These are phyloP conservation scores for Bombus pascuorum DNA, from an alignment of 1,140 invertebrate species.

Conservation along the genomic window DNA sequence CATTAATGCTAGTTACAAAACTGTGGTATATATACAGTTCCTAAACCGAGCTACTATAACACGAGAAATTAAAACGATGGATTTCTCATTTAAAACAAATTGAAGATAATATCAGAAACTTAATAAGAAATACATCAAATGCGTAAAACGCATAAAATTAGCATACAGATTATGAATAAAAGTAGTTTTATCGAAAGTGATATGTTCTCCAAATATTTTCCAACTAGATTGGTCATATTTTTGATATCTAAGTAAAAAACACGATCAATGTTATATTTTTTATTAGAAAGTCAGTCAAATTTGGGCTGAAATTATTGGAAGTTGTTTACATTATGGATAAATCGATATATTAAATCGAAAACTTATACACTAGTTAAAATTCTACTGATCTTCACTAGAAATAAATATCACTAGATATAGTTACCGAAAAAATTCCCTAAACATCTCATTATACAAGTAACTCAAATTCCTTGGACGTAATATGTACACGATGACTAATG, in stretches of 20 bases:
- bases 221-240: background rate
- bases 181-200: background rate
- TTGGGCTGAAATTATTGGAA: background rate
- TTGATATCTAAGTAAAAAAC: background rate
- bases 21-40: background rate
- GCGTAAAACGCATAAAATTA: background rate
- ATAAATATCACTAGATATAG: background rate
- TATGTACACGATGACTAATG: constrained; percentile 11
- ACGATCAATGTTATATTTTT: background rate
- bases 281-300: background rate
- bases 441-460: background rate
- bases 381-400: background rate
- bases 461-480: background rate
- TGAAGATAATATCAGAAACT: background rate
- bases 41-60: background rate
- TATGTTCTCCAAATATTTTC: background rate
- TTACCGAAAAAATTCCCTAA: constrained; percentile 21
- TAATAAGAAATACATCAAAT: background rate
- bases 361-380: background rate
- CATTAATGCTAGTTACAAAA: constrained; percentile 44
- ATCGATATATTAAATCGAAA: background rate
- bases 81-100: background rate
- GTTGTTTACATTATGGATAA: background rate
- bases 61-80: background rate
- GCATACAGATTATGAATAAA: background rate